Evolutionary conservation across 2,888 invertebrate species (phyloP), one percentile per base, ranked within the genome.

Genomic region (Frankliniella intonsa): DNA sequence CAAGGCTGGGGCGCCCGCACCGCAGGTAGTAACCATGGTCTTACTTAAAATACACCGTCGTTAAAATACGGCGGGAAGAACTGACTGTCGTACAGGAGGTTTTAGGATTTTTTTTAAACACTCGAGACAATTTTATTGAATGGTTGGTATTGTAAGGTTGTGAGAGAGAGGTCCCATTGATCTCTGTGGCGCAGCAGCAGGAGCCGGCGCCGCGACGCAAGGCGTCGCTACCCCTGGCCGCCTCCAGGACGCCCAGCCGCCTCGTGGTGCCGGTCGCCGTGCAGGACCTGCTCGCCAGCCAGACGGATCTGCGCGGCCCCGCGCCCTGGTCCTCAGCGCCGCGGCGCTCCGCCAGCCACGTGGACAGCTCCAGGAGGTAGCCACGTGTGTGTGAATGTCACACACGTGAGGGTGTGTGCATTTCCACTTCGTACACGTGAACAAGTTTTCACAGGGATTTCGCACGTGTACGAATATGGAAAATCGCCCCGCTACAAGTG

Each of bases 1-100:
- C 84, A 80, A 84, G 84, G 85, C 17, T 12, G 55, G 55, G 55
- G 11, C 55, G 55, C 55, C 11, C 17, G 55, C 14, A 14, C 17
- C 55, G 14, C 55, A 55, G 55, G 55, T 55, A 22, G n/a, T 9
- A n/a, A 8, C 11, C 19, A 19, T 7, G 1, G 17, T 2, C 55
- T 55, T 19, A 14, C 55, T 55, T 17, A 55, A 38, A 38, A 38
- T 38, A 38, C 38, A n/a, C n/a, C n/a, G n/a, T n/a, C n/a, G n/a
- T 38, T 38, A 38, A 38, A 38, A 38, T 38, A 38, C 38, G 5
- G 38, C 38, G 38, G 38, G 38, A 5, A 38, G 38, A 5, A 38
- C 38, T 5, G 38, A 38, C 38, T 2, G 38, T 38, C 3, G 38
- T 3, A 38, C 38, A 38, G 5, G 38, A 5, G 38, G 38, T 38